Evolutionary conservation across 2,797 vertebrate species (phyloP).

Genomic region (Streptopelia turtur): DNA sequence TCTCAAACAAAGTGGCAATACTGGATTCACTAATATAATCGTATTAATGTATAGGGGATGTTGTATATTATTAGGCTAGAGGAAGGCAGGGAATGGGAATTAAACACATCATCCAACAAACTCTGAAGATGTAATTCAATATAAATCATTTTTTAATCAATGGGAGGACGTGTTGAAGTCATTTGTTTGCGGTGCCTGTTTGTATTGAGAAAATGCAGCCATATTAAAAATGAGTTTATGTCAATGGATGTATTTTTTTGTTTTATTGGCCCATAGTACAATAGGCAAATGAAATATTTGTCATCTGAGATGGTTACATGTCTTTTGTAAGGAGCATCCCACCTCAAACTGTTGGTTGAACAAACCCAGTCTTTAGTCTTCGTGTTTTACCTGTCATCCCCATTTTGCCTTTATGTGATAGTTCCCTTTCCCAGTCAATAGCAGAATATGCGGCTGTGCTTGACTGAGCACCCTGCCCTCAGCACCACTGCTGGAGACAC

Average conservation of each 20-base stretch:
- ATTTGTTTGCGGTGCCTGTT: background rate
- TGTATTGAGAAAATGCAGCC: background rate
- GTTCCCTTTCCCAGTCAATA: background rate
- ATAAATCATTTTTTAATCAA: slow-evolving; percentile 36
- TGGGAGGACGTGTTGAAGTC: background rate
- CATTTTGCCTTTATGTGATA: background rate
- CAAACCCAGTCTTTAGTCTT: background rate
- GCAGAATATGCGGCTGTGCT: background rate
- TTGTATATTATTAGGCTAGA: background rate
- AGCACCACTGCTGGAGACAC: background rate
- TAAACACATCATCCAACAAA: background rate
- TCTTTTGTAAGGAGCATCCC: too few species aligned
- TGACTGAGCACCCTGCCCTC: background rate
- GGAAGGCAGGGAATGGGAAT: background rate
- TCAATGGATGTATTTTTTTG: background rate
- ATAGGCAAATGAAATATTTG: background rate
- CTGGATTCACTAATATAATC: background rate
- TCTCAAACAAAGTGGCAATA: background rate
- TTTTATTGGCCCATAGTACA: background rate
- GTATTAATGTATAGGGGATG: background rate
- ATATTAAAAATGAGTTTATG: background rate
- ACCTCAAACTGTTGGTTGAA: background rate
- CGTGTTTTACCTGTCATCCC: accelerated
- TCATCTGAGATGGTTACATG: background rate
- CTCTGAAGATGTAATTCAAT: background rate